Evolutionary conservation across 64 coral and sea anemone genomes (phyloP).

Genomic region (Platygyra sinensis): DNA sequence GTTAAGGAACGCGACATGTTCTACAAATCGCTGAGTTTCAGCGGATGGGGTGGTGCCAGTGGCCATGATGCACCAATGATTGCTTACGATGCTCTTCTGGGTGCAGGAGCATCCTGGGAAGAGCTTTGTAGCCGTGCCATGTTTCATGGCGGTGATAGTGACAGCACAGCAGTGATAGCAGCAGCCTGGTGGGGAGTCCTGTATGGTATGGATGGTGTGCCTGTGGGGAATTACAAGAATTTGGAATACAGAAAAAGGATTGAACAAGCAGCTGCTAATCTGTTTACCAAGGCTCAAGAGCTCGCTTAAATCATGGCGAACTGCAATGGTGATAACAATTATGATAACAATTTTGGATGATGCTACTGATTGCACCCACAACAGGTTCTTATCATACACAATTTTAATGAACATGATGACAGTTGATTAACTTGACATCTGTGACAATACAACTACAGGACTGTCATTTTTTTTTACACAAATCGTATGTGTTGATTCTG

Average conservation of each 20-base stretch:
- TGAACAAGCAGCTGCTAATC: conserved; percentile 71
- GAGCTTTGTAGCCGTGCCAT: conserved; percentile 88
- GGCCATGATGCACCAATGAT: conserved; percentile 99
- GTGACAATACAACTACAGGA: too few relatives aligned
- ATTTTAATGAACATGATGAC: too few relatives aligned
- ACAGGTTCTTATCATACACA: too few relatives aligned
- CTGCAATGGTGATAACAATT: not conserved
- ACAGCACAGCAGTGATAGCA: conserved; percentile 97
- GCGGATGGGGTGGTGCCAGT: conserved; percentile 89
- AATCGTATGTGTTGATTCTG: not conserved
- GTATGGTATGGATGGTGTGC: conserved; percentile 87
- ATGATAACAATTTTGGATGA: too few relatives aligned
- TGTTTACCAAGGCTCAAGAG: conserved; percentile 60
- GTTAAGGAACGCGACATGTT: conserved; percentile 78
- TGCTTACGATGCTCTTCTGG: conserved; percentile 93
- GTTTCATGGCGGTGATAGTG: conserved; percentile 97
- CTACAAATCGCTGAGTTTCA: conserved; percentile 86
- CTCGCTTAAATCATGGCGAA: not conserved
- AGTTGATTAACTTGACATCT: too few relatives aligned
- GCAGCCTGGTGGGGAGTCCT: conserved; percentile 93
- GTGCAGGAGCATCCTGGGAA: conserved; percentile 79
- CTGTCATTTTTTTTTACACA: not conserved
- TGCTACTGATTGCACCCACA: too few relatives aligned
- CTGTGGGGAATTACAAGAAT: conserved; percentile 67
- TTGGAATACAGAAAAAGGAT: conserved; percentile 88